Evolutionary conservation across 2,113 vertebrate genomes (phyloP).

Genomic region (Orycteropus afer): DNA sequence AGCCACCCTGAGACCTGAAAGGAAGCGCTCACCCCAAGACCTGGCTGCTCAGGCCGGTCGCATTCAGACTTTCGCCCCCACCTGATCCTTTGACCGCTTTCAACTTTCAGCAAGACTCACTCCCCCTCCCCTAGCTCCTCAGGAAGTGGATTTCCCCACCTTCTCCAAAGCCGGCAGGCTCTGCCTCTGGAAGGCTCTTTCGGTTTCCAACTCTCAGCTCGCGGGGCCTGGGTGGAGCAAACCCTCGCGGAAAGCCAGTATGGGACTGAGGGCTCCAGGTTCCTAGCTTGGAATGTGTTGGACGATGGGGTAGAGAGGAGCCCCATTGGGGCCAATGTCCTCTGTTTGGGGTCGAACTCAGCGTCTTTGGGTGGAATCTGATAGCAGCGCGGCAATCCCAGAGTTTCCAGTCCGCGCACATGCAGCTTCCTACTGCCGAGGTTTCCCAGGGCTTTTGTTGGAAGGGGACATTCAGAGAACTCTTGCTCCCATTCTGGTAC

Average conservation of each 20-base stretch:
- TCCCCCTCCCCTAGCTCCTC: background rate
- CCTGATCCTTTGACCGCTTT: background rate
- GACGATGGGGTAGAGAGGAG: background rate
- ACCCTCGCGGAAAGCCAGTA: background rate
- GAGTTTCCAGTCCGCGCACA: background rate
- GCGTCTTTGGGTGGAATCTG: background rate
- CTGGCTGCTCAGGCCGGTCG: background rate
- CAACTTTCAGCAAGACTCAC: slow-evolving; percentile 13
- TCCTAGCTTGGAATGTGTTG: background rate
- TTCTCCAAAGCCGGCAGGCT: background rate
- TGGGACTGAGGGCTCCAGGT: background rate
- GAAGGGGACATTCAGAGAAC: background rate
- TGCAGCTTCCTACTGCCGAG: background rate
- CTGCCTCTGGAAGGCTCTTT: background rate
- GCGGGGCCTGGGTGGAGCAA: background rate
- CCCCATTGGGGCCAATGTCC: background rate
- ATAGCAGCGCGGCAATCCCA: background rate
- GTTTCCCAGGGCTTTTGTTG: background rate
- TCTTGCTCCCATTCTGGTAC: background rate
- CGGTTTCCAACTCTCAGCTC: background rate
- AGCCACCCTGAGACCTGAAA: background rate
- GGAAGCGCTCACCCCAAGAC: background rate
- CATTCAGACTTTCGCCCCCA: background rate
- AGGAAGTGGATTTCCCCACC: background rate
- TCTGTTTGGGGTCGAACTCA: background rate